Percentiles rank a stretch among this genome's conserved stretches.
Conservation (phyloP, 2,888 invertebrate species). For the Theretra japonica region DNA sequence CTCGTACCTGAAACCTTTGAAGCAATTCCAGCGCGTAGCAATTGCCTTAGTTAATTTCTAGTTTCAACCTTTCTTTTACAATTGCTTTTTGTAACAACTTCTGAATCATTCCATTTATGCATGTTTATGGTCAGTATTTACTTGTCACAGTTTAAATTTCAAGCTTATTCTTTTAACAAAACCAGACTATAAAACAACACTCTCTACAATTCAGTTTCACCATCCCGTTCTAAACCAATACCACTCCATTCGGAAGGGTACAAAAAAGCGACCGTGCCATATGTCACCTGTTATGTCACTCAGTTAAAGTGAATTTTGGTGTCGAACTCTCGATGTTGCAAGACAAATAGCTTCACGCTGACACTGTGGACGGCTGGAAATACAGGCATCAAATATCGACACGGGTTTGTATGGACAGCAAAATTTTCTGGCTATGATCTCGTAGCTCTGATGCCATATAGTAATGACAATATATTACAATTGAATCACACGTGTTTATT, state of each 20-base stretch:
- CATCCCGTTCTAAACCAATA: not conserved
- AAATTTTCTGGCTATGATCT: too few relatives aligned
- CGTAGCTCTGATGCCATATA: not conserved
- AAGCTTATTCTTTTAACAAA: not conserved
- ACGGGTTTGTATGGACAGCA: conserved; percentile 27
- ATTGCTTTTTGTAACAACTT: too few relatives aligned
- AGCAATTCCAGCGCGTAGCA: too few relatives aligned
- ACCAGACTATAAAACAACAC: not conserved
- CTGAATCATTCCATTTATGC: too few relatives aligned
- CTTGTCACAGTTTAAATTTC: too few relatives aligned
- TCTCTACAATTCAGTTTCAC: conserved; percentile 6
- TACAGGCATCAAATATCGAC: conserved; percentile 22
- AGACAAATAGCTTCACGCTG: conserved; percentile 38
- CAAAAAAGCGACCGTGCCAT: conserved; percentile 5
- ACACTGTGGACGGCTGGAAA: conserved; percentile 17
- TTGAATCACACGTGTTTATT: too few relatives aligned
- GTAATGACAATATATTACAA: not conserved
- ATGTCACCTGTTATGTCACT: conserved; percentile 11
- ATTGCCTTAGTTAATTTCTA: too few relatives aligned
- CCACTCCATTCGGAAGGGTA: not conserved
- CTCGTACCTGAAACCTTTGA: too few relatives aligned
- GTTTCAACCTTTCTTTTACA: too few relatives aligned
- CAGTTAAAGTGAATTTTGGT: conserved; percentile 48
- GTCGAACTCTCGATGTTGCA: conserved; percentile 30
- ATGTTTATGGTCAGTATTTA: too few relatives aligned